Conservation (phyloP, 2,797 vertebrate genomes). For the Myripristis jacobus region DNA sequence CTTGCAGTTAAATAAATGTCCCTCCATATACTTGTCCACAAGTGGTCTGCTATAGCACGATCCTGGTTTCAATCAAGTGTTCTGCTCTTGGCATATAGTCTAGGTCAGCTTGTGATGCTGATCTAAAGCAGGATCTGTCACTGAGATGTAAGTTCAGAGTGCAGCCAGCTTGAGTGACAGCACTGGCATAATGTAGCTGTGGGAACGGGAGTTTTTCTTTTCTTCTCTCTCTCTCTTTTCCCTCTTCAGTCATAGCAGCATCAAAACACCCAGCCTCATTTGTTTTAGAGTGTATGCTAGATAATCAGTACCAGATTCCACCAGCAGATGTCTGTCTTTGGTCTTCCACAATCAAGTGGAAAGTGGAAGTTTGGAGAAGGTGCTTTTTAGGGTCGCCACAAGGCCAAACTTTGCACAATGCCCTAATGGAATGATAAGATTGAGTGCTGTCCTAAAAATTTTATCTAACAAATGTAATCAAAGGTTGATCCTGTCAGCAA, state of each 20-base stretch:
- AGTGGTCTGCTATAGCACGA: not conserved
- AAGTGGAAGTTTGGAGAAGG: slow-evolving; percentile 22
- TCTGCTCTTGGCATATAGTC: not conserved
- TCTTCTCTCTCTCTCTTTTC: too few relatives aligned
- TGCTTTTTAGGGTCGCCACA: slow-evolving; percentile 6
- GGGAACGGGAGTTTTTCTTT: slow-evolving; percentile 33
- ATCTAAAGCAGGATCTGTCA: slow-evolving; percentile 2
- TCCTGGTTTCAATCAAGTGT: not conserved
- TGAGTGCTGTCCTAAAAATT: slow-evolving; percentile 6
- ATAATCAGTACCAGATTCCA: slow-evolving; percentile 62
- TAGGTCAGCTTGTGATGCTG: slow-evolving; percentile 1
- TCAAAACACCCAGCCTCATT: slow-evolving; percentile 17
- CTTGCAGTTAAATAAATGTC: not conserved
- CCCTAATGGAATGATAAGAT: not conserved
- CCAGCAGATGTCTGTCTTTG: slow-evolving; percentile 81
- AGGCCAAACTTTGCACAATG: slow-evolving; percentile 22
- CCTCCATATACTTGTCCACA: not conserved
- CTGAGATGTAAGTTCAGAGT: slow-evolving; percentile 4
- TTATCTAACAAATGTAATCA: slow-evolving; percentile 1
- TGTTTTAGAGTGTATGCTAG: slow-evolving; percentile 30
- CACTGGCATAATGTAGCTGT: slow-evolving; percentile 49
- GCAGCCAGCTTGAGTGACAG: slow-evolving; percentile 22
- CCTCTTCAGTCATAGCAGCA: not conserved
- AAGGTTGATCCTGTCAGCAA: not conserved
- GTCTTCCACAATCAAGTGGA: slow-evolving; percentile 50